phyloP scores from a whole-genome alignment of 2,888 invertebrate species.

The Sicus ferrugineus region DNA sequence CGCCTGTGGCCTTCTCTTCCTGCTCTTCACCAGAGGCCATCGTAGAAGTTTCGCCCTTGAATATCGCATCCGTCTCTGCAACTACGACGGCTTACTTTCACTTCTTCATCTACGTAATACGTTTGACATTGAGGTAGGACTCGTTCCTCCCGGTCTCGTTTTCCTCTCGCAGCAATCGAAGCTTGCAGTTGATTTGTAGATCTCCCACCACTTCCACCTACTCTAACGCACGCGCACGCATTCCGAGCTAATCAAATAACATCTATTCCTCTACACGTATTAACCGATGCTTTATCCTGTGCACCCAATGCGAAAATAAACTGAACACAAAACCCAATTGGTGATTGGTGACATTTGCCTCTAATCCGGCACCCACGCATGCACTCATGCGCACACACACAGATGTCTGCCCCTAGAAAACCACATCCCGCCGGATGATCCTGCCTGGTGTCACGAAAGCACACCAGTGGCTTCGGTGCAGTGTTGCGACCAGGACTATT shows the following conservation, averaged over 20 bases:
- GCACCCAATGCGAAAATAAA: neutral
- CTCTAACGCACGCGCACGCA: neutral
- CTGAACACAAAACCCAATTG: neutral
- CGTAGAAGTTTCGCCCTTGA: conserved; percentile 27
- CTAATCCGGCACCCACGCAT: conserved; percentile 11
- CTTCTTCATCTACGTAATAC: conserved; percentile 31
- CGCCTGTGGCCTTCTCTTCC: no score
- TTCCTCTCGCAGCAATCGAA: neutral
- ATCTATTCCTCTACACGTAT: neutral
- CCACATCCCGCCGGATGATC: conserved; percentile 71
- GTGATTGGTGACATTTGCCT: neutral
- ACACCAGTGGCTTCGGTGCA: conserved; percentile 54
- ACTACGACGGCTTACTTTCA: neutral
- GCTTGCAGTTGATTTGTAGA: neutral
- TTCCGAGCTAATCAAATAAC: neutral
- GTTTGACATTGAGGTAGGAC: conserved; percentile 37
- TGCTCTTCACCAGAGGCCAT: no score
- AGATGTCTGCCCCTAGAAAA: conserved; percentile 71
- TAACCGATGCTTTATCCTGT: conserved; percentile 1
- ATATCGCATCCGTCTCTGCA: conserved; percentile 10
- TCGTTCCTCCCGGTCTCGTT: neutral
- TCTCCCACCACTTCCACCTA: neutral
- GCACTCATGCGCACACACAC: neutral
- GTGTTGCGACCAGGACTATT: conserved; percentile 75
- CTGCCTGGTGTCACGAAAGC: conserved; percentile 69